Conservation (phyloP, 2,113 vertebrate genomes). For the Osmerus eperlanus region DNA sequence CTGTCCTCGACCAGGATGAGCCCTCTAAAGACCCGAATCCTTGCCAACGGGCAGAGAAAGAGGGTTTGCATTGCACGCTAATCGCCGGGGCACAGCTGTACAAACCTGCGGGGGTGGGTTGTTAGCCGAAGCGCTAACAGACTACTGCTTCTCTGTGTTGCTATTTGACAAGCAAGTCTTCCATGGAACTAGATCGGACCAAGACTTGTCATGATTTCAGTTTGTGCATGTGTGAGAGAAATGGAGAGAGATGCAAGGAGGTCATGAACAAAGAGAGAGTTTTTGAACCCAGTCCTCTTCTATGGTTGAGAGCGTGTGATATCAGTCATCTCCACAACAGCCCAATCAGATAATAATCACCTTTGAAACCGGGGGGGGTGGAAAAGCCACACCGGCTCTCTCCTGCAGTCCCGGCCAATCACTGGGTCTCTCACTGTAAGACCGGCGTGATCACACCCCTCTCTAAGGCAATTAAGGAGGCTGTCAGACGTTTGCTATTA, state of each 20-base stretch:
- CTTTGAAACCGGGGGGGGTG: no score
- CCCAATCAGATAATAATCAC: no score
- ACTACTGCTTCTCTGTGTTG: no score
- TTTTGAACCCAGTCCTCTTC: no score
- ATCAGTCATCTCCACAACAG: no score
- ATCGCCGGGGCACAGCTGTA: slow-evolving; percentile 4
- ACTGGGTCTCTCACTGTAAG: not conserved
- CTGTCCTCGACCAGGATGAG: not conserved
- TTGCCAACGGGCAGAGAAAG: not conserved
- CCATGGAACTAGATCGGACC: not conserved
- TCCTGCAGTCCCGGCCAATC: not conserved
- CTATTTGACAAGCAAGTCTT: not conserved
- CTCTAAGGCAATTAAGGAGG: slow-evolving; percentile 2
- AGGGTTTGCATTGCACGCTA: slow-evolving; percentile 2
- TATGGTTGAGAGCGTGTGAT: no score
- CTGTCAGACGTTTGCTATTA: not conserved
- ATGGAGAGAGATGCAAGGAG: no score
- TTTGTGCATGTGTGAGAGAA: not conserved
- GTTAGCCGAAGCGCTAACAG: not conserved
- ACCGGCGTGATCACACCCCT: not conserved
- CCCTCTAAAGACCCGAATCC: not conserved
- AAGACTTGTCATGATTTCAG: no score
- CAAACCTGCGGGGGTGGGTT: not conserved
- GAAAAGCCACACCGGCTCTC: no score
- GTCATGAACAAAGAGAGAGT: no score